Evolutionary conservation across 2,888 invertebrate genomes (phyloP).

Genomic region (Gymnoscelis rufifasciata): DNA sequence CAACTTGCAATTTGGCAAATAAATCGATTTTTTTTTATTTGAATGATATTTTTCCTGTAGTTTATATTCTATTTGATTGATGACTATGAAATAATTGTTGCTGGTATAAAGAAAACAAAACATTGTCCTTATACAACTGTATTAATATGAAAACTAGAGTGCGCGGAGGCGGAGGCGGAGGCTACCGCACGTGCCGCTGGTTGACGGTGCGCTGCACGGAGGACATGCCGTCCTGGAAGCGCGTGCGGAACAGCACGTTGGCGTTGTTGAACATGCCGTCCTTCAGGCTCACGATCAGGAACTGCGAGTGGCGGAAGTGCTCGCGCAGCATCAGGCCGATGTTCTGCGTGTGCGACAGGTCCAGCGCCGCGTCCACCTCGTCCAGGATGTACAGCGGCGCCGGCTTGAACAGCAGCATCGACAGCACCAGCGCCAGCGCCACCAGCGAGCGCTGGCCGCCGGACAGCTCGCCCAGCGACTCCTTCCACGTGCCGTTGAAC

Average conservation of each 20-base stretch:
- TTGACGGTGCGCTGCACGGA: slow-evolving; percentile 84
- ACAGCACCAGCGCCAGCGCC: slow-evolving; percentile 95
- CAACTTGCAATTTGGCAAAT: no score
- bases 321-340: slow-evolving; percentile 95
- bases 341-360: slow-evolving; percentile 98
- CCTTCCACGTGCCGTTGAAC: slow-evolving; percentile 97
- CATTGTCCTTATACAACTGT: no score
- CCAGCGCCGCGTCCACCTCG: slow-evolving; percentile 99
- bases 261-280: slow-evolving; percentile 99
- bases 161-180: no score
- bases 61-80: no score
- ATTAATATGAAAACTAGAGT: no score
- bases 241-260: slow-evolving; percentile 96
- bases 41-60: no score
- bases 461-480: slow-evolving; percentile 95
- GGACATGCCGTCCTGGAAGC: slow-evolving; percentile 97
- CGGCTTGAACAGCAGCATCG: slow-evolving; percentile 97
- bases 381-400: slow-evolving; percentile 99
- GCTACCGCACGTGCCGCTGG: slow-evolving; percentile 28
- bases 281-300: slow-evolving; percentile 98
- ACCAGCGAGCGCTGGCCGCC: slow-evolving; percentile 98
- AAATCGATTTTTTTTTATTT: no score
- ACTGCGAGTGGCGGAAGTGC: slow-evolving; percentile 83
- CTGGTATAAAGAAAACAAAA: no score
- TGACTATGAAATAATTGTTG: no score